Percentiles rank a stretch among this genome's conserved stretches.
These are phyloP conservation scores for Hypsibius dujardini DNA, from an alignment of 1,140 invertebrate species.

Conservation along the genomic window DNA sequence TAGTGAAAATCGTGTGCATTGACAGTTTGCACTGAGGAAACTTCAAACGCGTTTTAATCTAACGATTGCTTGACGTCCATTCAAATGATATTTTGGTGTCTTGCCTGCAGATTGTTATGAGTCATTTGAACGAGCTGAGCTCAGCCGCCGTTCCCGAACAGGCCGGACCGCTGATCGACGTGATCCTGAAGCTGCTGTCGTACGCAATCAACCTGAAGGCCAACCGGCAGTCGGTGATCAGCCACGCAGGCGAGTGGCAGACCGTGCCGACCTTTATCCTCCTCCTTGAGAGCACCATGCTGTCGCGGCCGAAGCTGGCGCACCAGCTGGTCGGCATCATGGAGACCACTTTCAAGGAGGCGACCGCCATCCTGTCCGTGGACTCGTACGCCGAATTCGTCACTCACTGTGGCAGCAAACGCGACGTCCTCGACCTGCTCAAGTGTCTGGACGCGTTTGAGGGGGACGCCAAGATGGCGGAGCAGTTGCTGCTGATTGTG, in stretches of 20 bases:
- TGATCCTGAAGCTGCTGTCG: constrained; percentile 62
- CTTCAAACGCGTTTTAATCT: too few relatives aligned
- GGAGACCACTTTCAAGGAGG: constrained; percentile 21
- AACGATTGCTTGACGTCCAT: too few relatives aligned
- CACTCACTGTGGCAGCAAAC: background rate
- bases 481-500: constrained; percentile 67
- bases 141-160: constrained; percentile 37
- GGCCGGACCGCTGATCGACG: constrained; percentile 58
- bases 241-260: constrained; percentile 34
- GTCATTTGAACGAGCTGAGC: constrained; percentile 12
- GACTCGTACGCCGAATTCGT: constrained; percentile 41
- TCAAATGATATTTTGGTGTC: too few relatives aligned
- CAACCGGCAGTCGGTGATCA: constrained; percentile 36
- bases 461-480: constrained; percentile 31
- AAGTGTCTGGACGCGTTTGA: background rate
- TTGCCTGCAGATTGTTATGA: constrained; percentile 12
- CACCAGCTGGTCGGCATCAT: constrained; percentile 49
- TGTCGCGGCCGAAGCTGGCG: constrained; percentile 49
- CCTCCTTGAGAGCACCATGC: constrained; percentile 47
- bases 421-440: constrained; percentile 16
- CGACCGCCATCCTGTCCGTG: constrained; percentile 14
- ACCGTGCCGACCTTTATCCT: constrained; percentile 38
- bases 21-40: too few relatives aligned
- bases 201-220: constrained; percentile 53
- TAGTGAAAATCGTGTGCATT: too few relatives aligned